Conservation (phyloP, 2,888 invertebrate genomes). For the Acanthoscelides obtectus region DNA sequence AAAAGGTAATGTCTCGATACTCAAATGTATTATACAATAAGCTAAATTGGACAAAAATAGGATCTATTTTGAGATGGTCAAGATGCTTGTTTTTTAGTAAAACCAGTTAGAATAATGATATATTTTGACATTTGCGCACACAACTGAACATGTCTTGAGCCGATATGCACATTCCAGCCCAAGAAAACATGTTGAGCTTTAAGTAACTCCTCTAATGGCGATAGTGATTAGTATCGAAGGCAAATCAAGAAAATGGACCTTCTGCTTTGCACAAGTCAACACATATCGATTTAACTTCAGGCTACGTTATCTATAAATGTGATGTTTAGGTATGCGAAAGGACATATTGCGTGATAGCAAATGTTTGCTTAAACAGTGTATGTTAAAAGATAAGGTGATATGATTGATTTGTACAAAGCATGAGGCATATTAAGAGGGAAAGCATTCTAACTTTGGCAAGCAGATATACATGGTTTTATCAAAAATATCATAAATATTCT, state of each 20-base stretch:
- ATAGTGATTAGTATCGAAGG: not conserved
- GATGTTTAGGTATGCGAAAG: not conserved
- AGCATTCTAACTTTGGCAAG: constrained; percentile 36
- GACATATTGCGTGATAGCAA: not conserved
- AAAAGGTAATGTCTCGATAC: too few relatives aligned
- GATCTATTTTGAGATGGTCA: too few relatives aligned
- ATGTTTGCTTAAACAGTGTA: not conserved
- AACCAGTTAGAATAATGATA: not conserved
- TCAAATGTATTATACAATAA: too few relatives aligned
- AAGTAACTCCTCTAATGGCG: not conserved
- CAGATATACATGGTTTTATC: constrained; percentile 45
- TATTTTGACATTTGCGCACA: not conserved
- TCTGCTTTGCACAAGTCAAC: not conserved
- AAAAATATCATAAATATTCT: constrained; percentile 22
- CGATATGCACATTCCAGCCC: not conserved
- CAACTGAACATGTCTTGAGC: not conserved
- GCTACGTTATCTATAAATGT: not conserved
- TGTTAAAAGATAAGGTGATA: not conserved
- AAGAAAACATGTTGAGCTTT: not conserved
- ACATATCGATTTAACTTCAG: not conserved
- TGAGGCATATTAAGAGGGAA: constrained; percentile 14
- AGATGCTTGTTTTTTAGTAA: not conserved
- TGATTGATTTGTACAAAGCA: not conserved
- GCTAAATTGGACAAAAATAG: not conserved
- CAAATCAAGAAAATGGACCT: not conserved